Evolutionary conservation across 2,113 vertebrate species (phyloP).

Genomic region (Pithys albifrons): DNA sequence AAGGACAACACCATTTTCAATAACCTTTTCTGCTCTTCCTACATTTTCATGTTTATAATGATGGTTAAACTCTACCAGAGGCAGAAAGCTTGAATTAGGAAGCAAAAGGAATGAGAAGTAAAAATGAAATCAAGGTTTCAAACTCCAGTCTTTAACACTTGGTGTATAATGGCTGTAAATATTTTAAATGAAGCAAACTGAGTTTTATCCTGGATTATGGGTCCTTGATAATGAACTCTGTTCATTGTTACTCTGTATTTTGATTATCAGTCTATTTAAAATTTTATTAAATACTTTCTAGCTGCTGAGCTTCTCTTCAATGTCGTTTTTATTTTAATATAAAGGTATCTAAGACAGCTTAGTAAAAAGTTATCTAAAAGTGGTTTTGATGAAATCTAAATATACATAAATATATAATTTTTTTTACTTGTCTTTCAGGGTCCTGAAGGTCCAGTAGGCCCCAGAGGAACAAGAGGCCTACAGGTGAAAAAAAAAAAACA

Average conservation of each 20-base stretch:
- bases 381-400: background rate
- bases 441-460: constrained; percentile 82
- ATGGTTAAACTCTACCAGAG: background rate
- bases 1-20: background rate
- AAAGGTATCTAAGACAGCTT: background rate
- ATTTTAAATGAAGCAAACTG: background rate
- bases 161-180: background rate
- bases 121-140: background rate
- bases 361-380: background rate
- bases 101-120: background rate
- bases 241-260: background rate
- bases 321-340: background rate
- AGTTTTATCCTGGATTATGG: background rate
- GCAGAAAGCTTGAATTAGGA: background rate
- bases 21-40: background rate
- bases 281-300: background rate
- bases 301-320: background rate
- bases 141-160: background rate
- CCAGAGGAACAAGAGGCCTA: constrained; percentile 81
- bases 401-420: background rate
- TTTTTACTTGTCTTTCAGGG: constrained; percentile 73
- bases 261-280: background rate
- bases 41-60: background rate
- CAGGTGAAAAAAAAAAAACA: constrained; percentile 74
- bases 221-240: background rate